These are phyloP conservation scores for Pandemis cinnamomeana DNA, from an alignment of 2,888 invertebrate species.

Conservation along the genomic window DNA sequence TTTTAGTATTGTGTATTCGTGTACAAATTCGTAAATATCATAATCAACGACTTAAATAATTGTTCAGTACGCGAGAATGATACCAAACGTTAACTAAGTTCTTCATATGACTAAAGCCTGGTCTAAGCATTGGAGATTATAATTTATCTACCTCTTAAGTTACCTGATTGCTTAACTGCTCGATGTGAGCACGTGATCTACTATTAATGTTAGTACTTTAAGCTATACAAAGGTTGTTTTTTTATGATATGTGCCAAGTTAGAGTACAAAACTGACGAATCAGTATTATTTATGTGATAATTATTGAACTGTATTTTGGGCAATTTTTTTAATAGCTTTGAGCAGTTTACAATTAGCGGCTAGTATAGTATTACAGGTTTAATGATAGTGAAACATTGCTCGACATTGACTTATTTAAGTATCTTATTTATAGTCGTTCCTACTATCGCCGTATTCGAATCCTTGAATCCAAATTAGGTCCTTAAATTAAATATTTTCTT, in stretches of 20 bases:
- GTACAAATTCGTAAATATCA: not conserved
- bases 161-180: slow-evolving; percentile 51
- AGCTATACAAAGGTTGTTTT: slow-evolving; percentile 41
- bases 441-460: no score
- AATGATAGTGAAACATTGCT: slow-evolving; percentile 14
- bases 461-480: no score
- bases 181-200: slow-evolving; percentile 21
- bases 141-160: slow-evolving; percentile 60
- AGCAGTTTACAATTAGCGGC: slow-evolving; percentile 20
- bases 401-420: slow-evolving; percentile 8
- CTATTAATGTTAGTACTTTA: slow-evolving; percentile 31
- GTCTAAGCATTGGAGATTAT: slow-evolving; percentile 13
- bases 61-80: not conserved
- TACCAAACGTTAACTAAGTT: not conserved
- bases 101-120: not conserved
- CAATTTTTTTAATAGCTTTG: slow-evolving; percentile 24
- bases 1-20: not conserved
- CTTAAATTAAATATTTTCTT: no score
- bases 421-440: not conserved
- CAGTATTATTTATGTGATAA: slow-evolving; percentile 43
- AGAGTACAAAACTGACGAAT: slow-evolving; percentile 41
- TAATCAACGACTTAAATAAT: not conserved
- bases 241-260: slow-evolving; percentile 40
- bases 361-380: not conserved
- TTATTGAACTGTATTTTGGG: slow-evolving; percentile 32